A percentile compares a stretch with the other conserved stretches of the same genome.
phyloP scores from a whole-genome alignment of 1,140 invertebrate species.

The Hermatobates lingyangjiaoensis region DNA sequence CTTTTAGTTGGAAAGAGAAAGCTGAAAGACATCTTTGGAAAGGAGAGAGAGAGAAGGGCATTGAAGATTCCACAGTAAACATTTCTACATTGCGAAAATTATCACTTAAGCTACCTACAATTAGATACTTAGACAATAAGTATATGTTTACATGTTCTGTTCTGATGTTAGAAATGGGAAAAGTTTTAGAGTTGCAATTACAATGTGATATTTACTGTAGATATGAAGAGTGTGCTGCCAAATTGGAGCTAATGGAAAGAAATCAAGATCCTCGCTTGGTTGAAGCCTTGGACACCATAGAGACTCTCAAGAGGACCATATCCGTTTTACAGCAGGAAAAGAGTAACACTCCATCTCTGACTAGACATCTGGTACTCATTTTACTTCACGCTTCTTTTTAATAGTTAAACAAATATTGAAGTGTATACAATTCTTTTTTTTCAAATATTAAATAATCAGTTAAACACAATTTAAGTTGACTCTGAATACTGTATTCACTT shows the following conservation, averaged over 20 bases:
- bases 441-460: not conserved
- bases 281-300: constrained; percentile 14
- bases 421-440: not conserved
- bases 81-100: no score
- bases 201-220: constrained; percentile 6
- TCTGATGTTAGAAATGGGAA: no score
- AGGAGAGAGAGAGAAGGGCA: no score
- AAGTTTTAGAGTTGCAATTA: no score
- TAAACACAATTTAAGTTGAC: not conserved
- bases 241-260: constrained; percentile 13
- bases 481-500: not conserved
- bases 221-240: constrained; percentile 15
- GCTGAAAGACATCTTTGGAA: no score
- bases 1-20: no score
- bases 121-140: no score
- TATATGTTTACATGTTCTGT: no score
- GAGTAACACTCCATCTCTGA: not conserved
- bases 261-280: constrained; percentile 12
- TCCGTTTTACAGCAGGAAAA: constrained; percentile 13
- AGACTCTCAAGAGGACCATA: constrained; percentile 12
- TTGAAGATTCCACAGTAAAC: no score
- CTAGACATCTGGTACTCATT: not conserved
- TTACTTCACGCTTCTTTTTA: no score
- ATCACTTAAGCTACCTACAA: no score
- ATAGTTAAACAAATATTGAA: not conserved